Evolutionary conservation across 2,888 invertebrate species (phyloP), one percentile per base, ranked within the genome.

Genomic region (Catocala nupta): DNA sequence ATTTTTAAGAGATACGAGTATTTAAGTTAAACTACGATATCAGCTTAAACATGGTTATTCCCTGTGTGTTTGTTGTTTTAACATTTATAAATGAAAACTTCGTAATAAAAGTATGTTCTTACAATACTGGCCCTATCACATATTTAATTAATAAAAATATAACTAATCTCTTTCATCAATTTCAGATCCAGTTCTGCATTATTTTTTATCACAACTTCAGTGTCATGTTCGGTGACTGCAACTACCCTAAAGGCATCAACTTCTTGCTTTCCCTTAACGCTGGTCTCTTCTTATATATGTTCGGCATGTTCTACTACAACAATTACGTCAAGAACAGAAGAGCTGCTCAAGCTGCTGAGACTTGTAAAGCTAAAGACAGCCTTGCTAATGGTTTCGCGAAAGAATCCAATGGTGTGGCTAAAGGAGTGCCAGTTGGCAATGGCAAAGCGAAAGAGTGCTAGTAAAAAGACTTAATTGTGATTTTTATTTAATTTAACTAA

Each of bases 251-350:
- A 80, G 86, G 94, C 11, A 95, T 97, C 74, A 95, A 96, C 52
- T 95, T 95, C 70, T 91, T 97, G 53, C 94, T 97, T 13, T 90
- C 95, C 0, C 90, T 96, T 55, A 97, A 97, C 82, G 95, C 97
- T 12, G 90, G 94, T 0, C 91, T 97, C 6, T 97, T 97, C 88
- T 93, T 97, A 4, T 97, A 97, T 80, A 95, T 97, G 92, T 97
- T 97, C 81, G 96, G 96, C 48, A 95, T 96, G 71, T 97, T 97
- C 85, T 97, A 97, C 86, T 92, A 96, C 55, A 93, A 93, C 63
- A 96, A 95, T 73, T 97, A 97, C 83, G 85, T 94, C 9, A 95
- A 94, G 60, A 78, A 25, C 42, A 78, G 56, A 33, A 81, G 71
- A 71, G 59, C 13, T 58, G 44, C 52, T 13, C 50, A 61, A 10